phyloP scores from a whole-genome alignment of 1,140 invertebrate genomes.

The Heterodera carotae region DNA sequence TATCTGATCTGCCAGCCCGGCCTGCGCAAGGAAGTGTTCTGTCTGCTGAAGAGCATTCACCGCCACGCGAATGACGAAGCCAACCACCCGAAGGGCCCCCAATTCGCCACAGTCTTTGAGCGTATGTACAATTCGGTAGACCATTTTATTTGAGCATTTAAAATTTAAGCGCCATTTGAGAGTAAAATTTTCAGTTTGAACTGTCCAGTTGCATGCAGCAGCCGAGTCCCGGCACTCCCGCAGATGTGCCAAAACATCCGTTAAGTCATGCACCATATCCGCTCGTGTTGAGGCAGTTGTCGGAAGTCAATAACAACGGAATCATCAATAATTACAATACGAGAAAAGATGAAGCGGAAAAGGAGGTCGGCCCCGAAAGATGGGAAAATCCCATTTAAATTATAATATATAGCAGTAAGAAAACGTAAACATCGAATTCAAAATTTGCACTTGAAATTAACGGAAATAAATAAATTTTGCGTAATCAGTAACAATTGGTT shows the following conservation, averaged over 20 bases:
- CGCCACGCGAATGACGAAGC: slow-evolving; percentile 12
- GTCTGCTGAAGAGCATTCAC: slow-evolving; percentile 35
- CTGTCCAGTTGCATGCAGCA: neutral
- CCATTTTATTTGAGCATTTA: neutral
- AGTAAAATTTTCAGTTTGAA: neutral
- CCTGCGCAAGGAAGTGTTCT: slow-evolving; percentile 49
- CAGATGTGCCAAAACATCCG: neutral
- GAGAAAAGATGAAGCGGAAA: neutral
- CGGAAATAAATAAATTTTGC: neutral
- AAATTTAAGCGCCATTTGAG: no score
- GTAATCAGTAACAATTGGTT: no score
- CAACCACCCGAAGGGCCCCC: slow-evolving; percentile 11
- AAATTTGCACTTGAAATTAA: no score
- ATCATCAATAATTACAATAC: neutral
- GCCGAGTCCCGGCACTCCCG: neutral
- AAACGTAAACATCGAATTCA: no score
- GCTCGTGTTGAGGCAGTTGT: neutral
- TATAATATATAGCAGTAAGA: no score
- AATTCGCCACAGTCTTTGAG: slow-evolving; percentile 22
- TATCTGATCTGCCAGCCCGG: slow-evolving; percentile 54
- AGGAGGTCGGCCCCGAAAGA: no score
- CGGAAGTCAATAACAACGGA: neutral
- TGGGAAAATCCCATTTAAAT: no score
- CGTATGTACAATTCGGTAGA: slow-evolving; percentile 28
- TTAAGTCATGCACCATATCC: neutral